Base-by-base conservation (phyloP, 2,113 vertebrate species). In the Saguinus imperator region DNA sequence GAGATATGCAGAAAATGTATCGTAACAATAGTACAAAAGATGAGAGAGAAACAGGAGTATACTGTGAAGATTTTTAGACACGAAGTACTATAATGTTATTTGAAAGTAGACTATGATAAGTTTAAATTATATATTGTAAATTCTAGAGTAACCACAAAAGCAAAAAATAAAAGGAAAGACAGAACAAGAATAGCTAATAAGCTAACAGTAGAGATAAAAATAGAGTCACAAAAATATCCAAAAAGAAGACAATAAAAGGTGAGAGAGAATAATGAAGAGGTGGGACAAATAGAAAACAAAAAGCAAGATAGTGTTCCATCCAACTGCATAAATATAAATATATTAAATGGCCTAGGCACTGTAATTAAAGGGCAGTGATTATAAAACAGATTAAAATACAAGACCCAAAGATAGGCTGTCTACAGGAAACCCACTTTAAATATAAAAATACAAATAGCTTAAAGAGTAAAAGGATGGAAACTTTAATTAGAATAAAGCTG, bases 311-410 rank as follows among this genome's bases (percentile, higher is more conserved):
- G 13, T 64, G 94, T 88, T 79, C 45, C 79, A 35, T 32, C 43
- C 32, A 40, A 8, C 3, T 32, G 43, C 35, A n/a, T 83, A 84
- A 48, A 66, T 48, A 27, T 40, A 89, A 89, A 68, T 25, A 16
- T 29, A 64, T 14, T 64, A 29, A 87, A 77, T 58, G 9, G 35
- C 48, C 66, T 90, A 77, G 64, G 16, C 5, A 29, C 25, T 83
- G 25, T 68, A 79, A 55, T 52, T 45, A 89, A 82, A 94, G 70
- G 12, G 14, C 52, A 93, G 29, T 40, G 43, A 64, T 20, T 61
- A 32, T 90, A 35, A 91, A 87, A 87, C 21, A 97, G 27, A 92
- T 68, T 27, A 89, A 76, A 94, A 80, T 29, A 52, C 29, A 83
- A 70, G 32, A 50, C 32, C 12, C 17, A 91, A 32, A 70, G 81